These are phyloP conservation scores for Trachemys scripta DNA, from an alignment of 2,113 vertebrate genomes.

Conservation along the genomic window DNA sequence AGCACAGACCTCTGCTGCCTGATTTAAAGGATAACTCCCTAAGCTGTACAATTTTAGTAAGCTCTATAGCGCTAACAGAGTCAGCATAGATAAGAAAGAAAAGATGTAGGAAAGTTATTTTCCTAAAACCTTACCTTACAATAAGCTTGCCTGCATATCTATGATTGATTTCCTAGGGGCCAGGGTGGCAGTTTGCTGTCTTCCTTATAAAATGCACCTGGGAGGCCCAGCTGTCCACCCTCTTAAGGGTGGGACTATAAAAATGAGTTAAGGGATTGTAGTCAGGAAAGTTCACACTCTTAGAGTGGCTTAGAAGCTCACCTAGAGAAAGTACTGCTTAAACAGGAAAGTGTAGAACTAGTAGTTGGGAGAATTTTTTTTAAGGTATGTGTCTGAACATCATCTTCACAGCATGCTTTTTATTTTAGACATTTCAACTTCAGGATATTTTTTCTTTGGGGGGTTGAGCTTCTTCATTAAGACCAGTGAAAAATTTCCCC, in stretches of 20 bases:
- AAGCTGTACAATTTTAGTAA: too few relatives aligned
- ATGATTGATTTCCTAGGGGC: not conserved
- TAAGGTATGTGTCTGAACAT: not conserved
- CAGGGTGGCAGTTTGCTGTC: not conserved
- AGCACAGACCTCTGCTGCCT: too few relatives aligned
- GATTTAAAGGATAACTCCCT: too few relatives aligned
- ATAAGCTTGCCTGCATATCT: not conserved
- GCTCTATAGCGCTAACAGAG: not conserved
- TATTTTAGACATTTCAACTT: not conserved
- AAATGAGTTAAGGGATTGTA: not conserved
- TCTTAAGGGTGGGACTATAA: not conserved
- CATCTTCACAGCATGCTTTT: not conserved
- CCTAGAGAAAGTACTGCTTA: not conserved
- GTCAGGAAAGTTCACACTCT: not conserved
- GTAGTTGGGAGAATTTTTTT: not conserved
- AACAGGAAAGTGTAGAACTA: not conserved
- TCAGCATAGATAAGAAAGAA: not conserved
- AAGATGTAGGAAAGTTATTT: not conserved
- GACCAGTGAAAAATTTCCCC: not conserved
- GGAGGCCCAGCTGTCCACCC: not conserved
- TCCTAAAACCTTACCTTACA: not conserved
- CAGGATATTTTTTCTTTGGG: not conserved
- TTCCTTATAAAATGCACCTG: not conserved
- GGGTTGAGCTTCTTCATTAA: not conserved
- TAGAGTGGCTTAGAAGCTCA: not conserved